phyloP scores from a whole-genome alignment of 2,888 invertebrate genomes.

The Stomorhina lunata region DNA sequence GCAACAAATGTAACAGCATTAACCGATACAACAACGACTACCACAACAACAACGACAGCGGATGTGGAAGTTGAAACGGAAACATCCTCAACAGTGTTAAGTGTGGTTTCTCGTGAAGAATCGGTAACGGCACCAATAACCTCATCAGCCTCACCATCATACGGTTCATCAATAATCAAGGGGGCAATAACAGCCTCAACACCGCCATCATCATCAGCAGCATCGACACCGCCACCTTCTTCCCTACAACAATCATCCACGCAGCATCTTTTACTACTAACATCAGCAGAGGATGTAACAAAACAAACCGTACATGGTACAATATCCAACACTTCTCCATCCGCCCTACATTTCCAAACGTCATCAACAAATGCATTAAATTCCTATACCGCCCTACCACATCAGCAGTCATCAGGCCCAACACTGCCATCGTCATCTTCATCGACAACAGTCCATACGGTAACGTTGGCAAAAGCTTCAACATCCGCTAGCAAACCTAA shows the following conservation, averaged over 20 bases:
- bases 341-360: slow-evolving; percentile 52
- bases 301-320: slow-evolving; percentile 24
- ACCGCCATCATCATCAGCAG: slow-evolving; percentile 34
- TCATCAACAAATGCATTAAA: slow-evolving; percentile 59
- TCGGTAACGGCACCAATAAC: slow-evolving; percentile 44
- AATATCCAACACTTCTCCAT: slow-evolving; percentile 40
- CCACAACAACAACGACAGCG: slow-evolving; percentile 44
- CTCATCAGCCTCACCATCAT: slow-evolving; percentile 48
- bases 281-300: slow-evolving; percentile 40
- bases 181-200: slow-evolving; percentile 51
- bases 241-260: slow-evolving; percentile 18
- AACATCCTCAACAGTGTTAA: slow-evolving; percentile 66
- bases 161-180: slow-evolving; percentile 52
- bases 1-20: slow-evolving; percentile 64
- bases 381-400: slow-evolving; percentile 22
- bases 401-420: too few relatives aligned
- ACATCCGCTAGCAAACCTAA: slow-evolving; percentile 73
- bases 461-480: slow-evolving; percentile 52
- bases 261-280: slow-evolving; percentile 13
- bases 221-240: slow-evolving; percentile 10
- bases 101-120: slow-evolving; percentile 64
- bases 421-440: too few relatives aligned
- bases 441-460: slow-evolving; percentile 47
- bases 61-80: slow-evolving; percentile 62
- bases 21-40: slow-evolving; percentile 62